phyloP scores from a whole-genome alignment of 1,140 invertebrate species.

The Akabosia matsudoensis region DNA sequence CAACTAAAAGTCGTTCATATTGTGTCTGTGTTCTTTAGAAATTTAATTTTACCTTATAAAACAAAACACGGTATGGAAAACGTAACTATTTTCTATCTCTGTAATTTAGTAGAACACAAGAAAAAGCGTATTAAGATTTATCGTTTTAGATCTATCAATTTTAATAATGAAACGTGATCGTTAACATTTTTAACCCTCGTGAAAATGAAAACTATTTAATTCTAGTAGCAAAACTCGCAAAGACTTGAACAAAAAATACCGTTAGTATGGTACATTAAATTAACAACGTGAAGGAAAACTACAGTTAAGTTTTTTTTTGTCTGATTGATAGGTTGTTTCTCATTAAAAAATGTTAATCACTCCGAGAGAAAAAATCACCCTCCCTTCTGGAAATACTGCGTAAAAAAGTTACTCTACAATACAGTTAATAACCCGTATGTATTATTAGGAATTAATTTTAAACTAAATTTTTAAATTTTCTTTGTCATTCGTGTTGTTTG shows the following conservation, averaged over 20 bases:
- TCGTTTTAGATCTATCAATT: constrained; percentile 21
- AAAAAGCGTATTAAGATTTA: constrained; percentile 12
- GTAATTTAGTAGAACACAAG: not conserved
- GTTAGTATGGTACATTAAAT: constrained; percentile 9
- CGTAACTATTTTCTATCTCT: too few species aligned
- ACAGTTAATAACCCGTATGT: too few species aligned
- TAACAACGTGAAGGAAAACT: not conserved
- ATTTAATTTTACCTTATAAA: too few species aligned
- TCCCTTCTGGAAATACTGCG: too few species aligned
- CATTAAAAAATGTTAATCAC: constrained; percentile 1
- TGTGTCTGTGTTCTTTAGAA: too few species aligned
- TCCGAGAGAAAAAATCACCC: too few species aligned
- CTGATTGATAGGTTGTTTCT: not conserved
- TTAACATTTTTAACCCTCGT: constrained; percentile 23
- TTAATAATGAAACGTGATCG: not conserved
- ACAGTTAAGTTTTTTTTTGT: not conserved
- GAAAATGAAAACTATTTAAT: not conserved
- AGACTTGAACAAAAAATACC: constrained; percentile 20
- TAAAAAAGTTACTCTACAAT: too few species aligned
- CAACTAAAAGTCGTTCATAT: too few species aligned
- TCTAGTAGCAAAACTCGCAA: constrained; percentile 1
- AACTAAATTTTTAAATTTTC: too few species aligned
- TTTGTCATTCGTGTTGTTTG: too few species aligned
- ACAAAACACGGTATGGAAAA: too few species aligned
- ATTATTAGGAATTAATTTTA: too few species aligned